Percentiles rank a stretch among this genome's conserved stretches.
Evolutionary conservation across 2,888 invertebrate genomes (phyloP).

Genomic region (Eurytoma adleriae): DNA sequence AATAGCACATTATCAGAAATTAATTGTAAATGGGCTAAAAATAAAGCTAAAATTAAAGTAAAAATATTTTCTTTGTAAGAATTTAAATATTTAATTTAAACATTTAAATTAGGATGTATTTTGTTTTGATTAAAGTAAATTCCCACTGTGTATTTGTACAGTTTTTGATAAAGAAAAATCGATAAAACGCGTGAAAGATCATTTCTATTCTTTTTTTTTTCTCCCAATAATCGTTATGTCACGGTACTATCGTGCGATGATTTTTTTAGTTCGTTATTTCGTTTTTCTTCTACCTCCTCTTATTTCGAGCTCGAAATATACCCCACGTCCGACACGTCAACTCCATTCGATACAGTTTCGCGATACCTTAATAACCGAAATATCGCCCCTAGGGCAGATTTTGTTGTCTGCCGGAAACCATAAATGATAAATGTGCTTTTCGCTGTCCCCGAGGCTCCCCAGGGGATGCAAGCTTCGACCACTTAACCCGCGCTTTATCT

Average conservation of each 20-base stretch:
- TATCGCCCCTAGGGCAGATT: slow-evolving; percentile 71
- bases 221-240: slow-evolving; percentile 23
- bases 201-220: slow-evolving; percentile 15
- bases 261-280: slow-evolving; percentile 22
- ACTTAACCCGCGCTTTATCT: slow-evolving; percentile 59
- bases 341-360: slow-evolving; percentile 62
- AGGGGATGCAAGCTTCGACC: slow-evolving; percentile 55
- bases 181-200: slow-evolving; percentile 17
- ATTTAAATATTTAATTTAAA: no score
- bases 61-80: not conserved
- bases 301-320: slow-evolving; percentile 30
- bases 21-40: not conserved
- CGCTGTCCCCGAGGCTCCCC: slow-evolving; percentile 60
- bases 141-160: slow-evolving; percentile 5
- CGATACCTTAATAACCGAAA: slow-evolving; percentile 71
- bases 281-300: not conserved
- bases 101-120: not conserved
- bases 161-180: slow-evolving; percentile 1
- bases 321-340: slow-evolving; percentile 46
- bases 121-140: slow-evolving; percentile 1
- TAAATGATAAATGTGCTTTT: slow-evolving; percentile 69
- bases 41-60: not conserved
- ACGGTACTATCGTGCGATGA: slow-evolving; percentile 1
- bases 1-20: not conserved
- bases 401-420: slow-evolving; percentile 65